Percentiles rank a stretch among this genome's conserved stretches.
Conservation (phyloP, 2,113 vertebrate species). For the Gymnobelideus leadbeateri region DNA sequence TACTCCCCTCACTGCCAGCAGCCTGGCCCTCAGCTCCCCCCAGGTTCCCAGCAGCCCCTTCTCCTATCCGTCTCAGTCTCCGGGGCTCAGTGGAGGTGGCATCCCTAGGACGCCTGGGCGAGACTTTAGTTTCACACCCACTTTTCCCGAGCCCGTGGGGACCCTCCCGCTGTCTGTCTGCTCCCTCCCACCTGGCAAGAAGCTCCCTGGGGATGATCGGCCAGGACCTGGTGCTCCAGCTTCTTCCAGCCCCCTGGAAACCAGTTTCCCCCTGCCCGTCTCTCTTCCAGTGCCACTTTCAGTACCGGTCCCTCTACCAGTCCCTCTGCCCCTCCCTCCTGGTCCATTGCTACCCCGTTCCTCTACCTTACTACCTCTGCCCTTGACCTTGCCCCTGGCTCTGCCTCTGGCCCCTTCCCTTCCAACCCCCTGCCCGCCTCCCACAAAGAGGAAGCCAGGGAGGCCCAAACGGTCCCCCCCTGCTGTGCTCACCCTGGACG, state of each 20-base stretch:
- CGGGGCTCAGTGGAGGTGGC: slow-evolving; percentile 90
- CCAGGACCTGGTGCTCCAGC: slow-evolving; percentile 80
- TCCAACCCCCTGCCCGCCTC: slow-evolving; percentile 78
- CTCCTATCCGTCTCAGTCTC: slow-evolving; percentile 95
- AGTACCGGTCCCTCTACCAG: slow-evolving; percentile 59
- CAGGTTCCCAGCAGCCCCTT: slow-evolving; percentile 96
- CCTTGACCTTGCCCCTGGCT: slow-evolving; percentile 79
- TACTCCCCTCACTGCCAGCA: slow-evolving; percentile 91
- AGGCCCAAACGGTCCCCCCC: slow-evolving; percentile 86
- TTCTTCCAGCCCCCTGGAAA: slow-evolving; percentile 73
- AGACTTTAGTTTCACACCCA: slow-evolving; percentile 95
- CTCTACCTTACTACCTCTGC: slow-evolving; percentile 66
- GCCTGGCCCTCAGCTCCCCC: slow-evolving; percentile 92
- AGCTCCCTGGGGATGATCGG: slow-evolving; percentile 90
- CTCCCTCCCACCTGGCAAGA: slow-evolving; percentile 86
- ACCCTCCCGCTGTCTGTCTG: slow-evolving; percentile 81
- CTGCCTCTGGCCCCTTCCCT: slow-evolving; percentile 85
- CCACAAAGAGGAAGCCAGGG: slow-evolving; percentile 90
- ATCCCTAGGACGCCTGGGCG: slow-evolving; percentile 96
- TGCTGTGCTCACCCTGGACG: slow-evolving; percentile 84
- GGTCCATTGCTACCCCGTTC: slow-evolving; percentile 78
- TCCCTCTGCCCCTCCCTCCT: slow-evolving; percentile 77
- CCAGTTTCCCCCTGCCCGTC: slow-evolving; percentile 12
- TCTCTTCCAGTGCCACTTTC: slow-evolving; percentile 81
- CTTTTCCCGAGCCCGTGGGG: slow-evolving; percentile 92